These are phyloP conservation scores for Spheniscus humboldti DNA, from an alignment of 2,797 vertebrate species.

Conservation along the genomic window DNA sequence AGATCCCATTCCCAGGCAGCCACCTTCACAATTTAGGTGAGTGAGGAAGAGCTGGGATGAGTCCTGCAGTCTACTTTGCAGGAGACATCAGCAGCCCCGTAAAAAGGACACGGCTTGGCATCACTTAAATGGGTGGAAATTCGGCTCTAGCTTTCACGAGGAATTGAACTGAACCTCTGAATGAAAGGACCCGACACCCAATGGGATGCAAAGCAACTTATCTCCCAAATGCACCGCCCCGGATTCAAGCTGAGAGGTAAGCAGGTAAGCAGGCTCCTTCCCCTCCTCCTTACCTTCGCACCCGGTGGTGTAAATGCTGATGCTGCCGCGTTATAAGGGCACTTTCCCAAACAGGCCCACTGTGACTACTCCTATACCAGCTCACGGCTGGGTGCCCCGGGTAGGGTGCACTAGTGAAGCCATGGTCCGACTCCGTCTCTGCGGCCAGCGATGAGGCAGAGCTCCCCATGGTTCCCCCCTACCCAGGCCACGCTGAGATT, in stretches of 20 bases:
- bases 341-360: slow-evolving; percentile 88
- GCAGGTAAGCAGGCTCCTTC: slow-evolving; percentile 26
- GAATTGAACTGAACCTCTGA: not conserved
- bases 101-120: not conserved
- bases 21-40: not conserved
- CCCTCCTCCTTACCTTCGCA: slow-evolving; percentile 87
- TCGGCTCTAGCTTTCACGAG: not conserved
- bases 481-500: slow-evolving; percentile 52
- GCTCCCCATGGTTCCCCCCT: slow-evolving; percentile 89
- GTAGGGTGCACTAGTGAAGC: slow-evolving; percentile 84
- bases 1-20: not conserved
- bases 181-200: not conserved
- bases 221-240: not conserved
- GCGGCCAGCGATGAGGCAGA: slow-evolving; percentile 94
- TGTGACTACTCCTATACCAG: slow-evolving; percentile 90
- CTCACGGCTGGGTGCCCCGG: slow-evolving; percentile 82
- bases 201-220: not conserved
- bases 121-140: accelerated
- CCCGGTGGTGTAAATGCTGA: slow-evolving; percentile 82
- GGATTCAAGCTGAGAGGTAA: not conserved
- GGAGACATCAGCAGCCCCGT: not conserved
- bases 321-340: slow-evolving; percentile 89
- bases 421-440: slow-evolving; percentile 94
- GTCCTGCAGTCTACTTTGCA: not conserved
- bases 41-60: not conserved